Conservation (phyloP, 2,888 invertebrate species). For the Luffia ferchaultella region DNA sequence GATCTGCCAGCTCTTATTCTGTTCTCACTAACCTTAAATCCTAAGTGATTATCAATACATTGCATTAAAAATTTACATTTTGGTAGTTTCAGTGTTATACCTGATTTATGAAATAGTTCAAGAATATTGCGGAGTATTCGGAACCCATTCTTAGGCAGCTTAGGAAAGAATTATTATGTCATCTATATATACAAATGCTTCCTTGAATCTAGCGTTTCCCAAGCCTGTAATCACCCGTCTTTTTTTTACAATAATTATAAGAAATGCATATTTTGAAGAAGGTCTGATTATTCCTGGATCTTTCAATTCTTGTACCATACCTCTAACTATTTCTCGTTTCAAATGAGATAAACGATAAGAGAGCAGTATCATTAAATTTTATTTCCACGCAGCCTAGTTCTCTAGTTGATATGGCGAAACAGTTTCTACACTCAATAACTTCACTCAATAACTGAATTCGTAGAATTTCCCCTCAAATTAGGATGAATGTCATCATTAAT, state of each 20-base stretch:
- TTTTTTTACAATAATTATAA: slow-evolving; percentile 16
- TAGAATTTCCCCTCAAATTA: not conserved
- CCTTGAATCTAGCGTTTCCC: slow-evolving; percentile 8
- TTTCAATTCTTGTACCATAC: slow-evolving; percentile 14
- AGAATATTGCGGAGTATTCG: slow-evolving; percentile 9
- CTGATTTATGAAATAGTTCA: slow-evolving; percentile 8
- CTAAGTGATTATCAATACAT: slow-evolving; percentile 3
- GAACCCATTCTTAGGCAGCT: slow-evolving; percentile 11
- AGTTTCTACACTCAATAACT: slow-evolving; percentile 6
- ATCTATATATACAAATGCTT: slow-evolving; percentile 16
- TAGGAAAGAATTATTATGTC: slow-evolving; percentile 12
- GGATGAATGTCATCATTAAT: not conserved
- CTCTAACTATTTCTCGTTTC: slow-evolving; percentile 14
- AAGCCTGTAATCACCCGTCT: slow-evolving; percentile 18
- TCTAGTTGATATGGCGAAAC: slow-evolving; percentile 7
- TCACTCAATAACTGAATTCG: not conserved
- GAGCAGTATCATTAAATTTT: slow-evolving; percentile 3
- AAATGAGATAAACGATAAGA: slow-evolving; percentile 8
- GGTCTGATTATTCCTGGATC: slow-evolving; percentile 15
- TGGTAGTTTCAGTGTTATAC: slow-evolving; percentile 10
- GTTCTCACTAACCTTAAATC: slow-evolving; percentile 9
- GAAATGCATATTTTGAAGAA: slow-evolving; percentile 17
- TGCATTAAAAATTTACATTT: slow-evolving; percentile 8
- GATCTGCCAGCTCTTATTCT: slow-evolving; percentile 6
- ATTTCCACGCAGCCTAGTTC: slow-evolving; percentile 10